Conservation (phyloP, 2,888 invertebrate genomes). For the Falcaria lacertinaria region DNA sequence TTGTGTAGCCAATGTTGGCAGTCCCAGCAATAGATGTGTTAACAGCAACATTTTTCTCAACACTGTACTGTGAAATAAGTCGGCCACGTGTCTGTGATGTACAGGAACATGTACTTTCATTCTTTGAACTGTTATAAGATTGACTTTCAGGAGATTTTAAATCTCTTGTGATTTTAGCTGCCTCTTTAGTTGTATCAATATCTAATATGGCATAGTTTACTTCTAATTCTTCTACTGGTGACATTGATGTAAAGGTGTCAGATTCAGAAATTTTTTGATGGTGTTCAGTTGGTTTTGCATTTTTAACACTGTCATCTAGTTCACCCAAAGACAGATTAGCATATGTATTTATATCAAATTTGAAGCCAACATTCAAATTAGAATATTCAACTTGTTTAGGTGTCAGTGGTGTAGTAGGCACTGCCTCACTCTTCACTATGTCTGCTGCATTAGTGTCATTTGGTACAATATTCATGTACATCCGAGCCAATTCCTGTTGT, state of each 20-base stretch:
- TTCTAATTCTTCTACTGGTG: constrained; percentile 61
- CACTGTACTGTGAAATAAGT: constrained; percentile 55
- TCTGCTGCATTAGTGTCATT: constrained; percentile 43
- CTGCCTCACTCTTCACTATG: constrained; percentile 38
- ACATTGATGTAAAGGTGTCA: constrained; percentile 64
- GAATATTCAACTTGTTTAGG: constrained; percentile 66
- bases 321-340: constrained; percentile 66
- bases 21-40: constrained; percentile 71
- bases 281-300: constrained; percentile 43
- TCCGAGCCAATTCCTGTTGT: constrained; percentile 51
- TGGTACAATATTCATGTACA: constrained; percentile 68
- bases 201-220: constrained; percentile 91
- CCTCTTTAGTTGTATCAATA: constrained; percentile 81
- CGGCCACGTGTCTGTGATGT: constrained; percentile 48
- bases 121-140: constrained; percentile 50
- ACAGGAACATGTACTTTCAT: constrained; percentile 50
- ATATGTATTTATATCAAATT: constrained; percentile 58
- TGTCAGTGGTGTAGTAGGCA: constrained; percentile 56
- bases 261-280: constrained; percentile 64
- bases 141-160: constrained; percentile 51
- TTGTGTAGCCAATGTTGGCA: constrained; percentile 86
- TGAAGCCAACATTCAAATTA: constrained; percentile 49
- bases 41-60: constrained; percentile 39
- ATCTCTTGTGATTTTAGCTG: constrained; percentile 36
- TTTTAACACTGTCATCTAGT: constrained; percentile 48